Conservation (phyloP, 2,797 vertebrate species). For the Podarcis siculus region DNA sequence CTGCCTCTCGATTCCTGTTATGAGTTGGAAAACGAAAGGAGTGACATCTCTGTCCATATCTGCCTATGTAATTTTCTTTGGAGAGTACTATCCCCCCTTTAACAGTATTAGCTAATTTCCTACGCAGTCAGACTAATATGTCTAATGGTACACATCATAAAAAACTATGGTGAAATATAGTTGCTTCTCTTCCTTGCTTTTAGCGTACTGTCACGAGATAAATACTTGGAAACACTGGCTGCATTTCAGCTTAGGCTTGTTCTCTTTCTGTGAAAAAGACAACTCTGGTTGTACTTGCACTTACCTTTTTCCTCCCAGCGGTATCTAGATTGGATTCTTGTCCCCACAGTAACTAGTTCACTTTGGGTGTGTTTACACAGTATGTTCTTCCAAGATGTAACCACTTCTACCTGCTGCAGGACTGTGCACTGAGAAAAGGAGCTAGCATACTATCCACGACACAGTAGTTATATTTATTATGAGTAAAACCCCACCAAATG, state of each 20-base stretch:
- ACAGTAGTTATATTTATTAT: neutral
- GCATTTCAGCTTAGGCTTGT: neutral
- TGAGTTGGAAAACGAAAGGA: neutral
- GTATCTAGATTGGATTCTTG: neutral
- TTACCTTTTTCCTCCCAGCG: neutral
- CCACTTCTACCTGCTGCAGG: neutral
- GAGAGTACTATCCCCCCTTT: neutral
- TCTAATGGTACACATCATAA: neutral
- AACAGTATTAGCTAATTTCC: neutral
- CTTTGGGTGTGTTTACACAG: neutral
- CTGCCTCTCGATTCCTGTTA: neutral
- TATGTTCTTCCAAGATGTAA: neutral
- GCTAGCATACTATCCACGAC: neutral
- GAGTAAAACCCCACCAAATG: neutral
- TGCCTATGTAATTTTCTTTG: neutral
- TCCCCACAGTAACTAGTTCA: neutral
- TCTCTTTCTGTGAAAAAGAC: neutral
- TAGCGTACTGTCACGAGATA: neutral
- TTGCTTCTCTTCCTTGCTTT: neutral
- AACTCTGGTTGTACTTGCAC: neutral
- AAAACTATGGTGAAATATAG: neutral
- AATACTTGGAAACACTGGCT: slow-evolving; percentile 1
- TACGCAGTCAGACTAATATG: neutral
- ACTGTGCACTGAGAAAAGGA: neutral
- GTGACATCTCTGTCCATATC: neutral